These are phyloP conservation scores for Apeira syringaria DNA, from an alignment of 2,888 invertebrate species.

Conservation along the genomic window DNA sequence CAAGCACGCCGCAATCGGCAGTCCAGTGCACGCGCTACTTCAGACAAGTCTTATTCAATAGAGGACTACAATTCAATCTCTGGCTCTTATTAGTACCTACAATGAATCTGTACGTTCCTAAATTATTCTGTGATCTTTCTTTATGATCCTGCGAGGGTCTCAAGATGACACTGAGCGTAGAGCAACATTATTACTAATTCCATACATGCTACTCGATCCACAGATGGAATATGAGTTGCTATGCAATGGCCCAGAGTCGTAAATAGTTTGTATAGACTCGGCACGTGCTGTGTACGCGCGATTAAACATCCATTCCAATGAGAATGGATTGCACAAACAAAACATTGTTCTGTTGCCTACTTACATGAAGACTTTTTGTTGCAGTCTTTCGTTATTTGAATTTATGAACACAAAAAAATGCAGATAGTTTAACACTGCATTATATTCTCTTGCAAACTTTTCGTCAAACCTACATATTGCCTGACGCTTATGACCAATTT, in stretches of 20 bases:
- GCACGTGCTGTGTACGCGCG: constrained; percentile 8
- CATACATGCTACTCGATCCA: constrained; percentile 1
- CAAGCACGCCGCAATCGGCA: constrained; percentile 36
- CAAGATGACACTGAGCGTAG: constrained; percentile 14
- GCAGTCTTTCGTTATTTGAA: not conserved
- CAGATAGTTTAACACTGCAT: too few relatives aligned
- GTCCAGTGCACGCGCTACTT: constrained; percentile 32
- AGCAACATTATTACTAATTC: constrained; percentile 17
- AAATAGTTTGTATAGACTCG: not conserved
- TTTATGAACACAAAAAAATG: too few relatives aligned
- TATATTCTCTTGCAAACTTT: too few relatives aligned
- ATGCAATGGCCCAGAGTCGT: not conserved
- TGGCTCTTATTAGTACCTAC: too few relatives aligned
- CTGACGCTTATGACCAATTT: too few relatives aligned
- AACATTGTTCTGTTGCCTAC: not conserved
- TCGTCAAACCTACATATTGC: too few relatives aligned
- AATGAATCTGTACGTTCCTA: too few relatives aligned
- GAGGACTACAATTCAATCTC: too few relatives aligned
- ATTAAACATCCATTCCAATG: constrained; percentile 1
- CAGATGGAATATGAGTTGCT: not conserved
- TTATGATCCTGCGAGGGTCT: not conserved
- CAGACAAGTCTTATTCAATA: too few relatives aligned
- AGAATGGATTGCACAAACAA: constrained; percentile 8
- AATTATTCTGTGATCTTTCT: not conserved
- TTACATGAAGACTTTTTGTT: not conserved